These are phyloP conservation scores for Tipula vernalis DNA, from an alignment of 2,888 invertebrate genomes.

Conservation along the genomic window DNA sequence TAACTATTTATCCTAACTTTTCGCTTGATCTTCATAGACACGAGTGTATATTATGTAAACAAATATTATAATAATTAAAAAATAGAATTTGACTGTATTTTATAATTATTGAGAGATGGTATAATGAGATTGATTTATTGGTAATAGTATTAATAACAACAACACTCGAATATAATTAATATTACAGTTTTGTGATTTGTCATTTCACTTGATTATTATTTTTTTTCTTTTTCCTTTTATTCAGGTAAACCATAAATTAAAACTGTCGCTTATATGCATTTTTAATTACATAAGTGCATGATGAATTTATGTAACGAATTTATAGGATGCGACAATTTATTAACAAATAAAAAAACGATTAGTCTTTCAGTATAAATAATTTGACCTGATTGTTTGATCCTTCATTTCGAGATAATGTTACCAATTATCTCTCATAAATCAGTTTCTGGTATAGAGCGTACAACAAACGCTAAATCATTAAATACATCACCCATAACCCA, in stretches of 20 bases:
- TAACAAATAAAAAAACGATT: too few species aligned
- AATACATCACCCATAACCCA: not conserved
- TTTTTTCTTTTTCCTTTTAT: too few species aligned
- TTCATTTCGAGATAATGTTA: not conserved
- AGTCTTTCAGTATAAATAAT: not conserved
- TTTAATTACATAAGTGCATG: not conserved
- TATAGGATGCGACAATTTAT: not conserved
- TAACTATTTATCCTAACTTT: not conserved
- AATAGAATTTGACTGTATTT: not conserved
- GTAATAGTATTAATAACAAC: not conserved
- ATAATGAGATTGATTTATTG: not conserved
- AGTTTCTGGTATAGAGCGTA: not conserved
- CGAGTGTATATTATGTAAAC: not conserved
- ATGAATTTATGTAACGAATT: not conserved
- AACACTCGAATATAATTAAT: not conserved
- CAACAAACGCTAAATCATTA: not conserved
- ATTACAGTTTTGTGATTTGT: not conserved
- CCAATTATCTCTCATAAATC: not conserved
- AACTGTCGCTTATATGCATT: not conserved
- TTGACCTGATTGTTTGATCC: not conserved
- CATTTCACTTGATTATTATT: not conserved
- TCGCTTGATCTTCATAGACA: not conserved
- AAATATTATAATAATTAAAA: not conserved
- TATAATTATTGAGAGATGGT: not conserved
- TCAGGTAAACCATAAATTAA: not conserved